Evolutionary conservation across 2,797 vertebrate genomes (phyloP).

Genomic region (Premnoplex brunnescens): DNA sequence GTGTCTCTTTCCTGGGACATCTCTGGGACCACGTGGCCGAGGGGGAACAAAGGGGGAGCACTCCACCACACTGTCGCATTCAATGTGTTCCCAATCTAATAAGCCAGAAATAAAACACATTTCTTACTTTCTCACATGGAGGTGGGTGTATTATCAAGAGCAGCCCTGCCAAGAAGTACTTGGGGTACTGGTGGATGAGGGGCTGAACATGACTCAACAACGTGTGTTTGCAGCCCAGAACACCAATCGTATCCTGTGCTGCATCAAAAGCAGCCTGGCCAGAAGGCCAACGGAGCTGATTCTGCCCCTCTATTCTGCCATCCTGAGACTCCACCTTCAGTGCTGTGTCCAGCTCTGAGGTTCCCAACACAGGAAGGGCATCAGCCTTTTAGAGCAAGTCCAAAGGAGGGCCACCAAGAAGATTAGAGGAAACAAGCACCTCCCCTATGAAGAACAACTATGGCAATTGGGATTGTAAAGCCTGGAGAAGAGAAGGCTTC

Average conservation of each 20-base stretch:
- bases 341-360: neutral
- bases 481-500: neutral
- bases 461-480: neutral
- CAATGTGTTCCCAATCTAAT: neutral
- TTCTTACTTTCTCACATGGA: neutral
- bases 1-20: too few species aligned
- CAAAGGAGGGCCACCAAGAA: neutral
- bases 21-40: too few species aligned
- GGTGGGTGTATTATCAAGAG: rapidly evolving
- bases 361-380: neutral
- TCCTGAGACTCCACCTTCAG: neutral
- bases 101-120: neutral
- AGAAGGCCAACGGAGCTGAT: neutral
- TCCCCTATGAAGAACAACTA: rapidly evolving
- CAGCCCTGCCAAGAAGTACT: neutral
- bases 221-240: neutral
- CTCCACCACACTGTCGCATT: too few species aligned
- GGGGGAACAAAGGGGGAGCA: too few species aligned
- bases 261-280: neutral
- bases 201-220: rapidly evolving
- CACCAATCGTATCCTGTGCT: neutral
- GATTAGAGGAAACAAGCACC: neutral
- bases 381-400: neutral
- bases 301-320: neutral
- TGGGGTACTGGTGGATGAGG: neutral